Base-by-base conservation (phyloP, 2,113 vertebrate species). In the Loxodonta africana region DNA sequence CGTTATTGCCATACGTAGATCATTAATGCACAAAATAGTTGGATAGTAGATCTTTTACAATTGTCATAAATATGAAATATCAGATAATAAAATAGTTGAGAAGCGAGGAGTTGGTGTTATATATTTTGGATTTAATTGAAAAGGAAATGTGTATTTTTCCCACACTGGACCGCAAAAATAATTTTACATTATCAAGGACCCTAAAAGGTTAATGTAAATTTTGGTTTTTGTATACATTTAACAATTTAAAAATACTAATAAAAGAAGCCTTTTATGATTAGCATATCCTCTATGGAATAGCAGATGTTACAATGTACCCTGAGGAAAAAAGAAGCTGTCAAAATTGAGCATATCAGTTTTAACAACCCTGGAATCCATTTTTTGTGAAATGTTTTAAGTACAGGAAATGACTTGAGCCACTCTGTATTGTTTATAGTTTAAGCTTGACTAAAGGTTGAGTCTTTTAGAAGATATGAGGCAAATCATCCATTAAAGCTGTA, bases 331-430 rank as follows among this genome's bases (percentile, higher is more conserved):
- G 44, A 86, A 73, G 60, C 41, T 96, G 83, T 69, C 93, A 94
- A 63, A 96, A 51, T 95, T 77, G 77, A 96, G 82, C 7, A 91
- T n/a, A 76, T 78, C 92, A 90, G 26, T 95, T 95, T 95, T 83
- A 95, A 94, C 23, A 96, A 76, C 86, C 41, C 85, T 95, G 51
- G 12, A 96, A 95, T 30, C 46, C 71, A 82, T 67, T 96, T 96
- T 85, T 85, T 95, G 91, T 89, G 90, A 97, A 96, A 76, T 93
- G 71, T 92, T 95, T 89, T 78, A 96, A 97, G 76, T 82, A 93
- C 65, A 96, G 86, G 91, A 97, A 96, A 89, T 95, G 28, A 96
- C 81, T 93, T 89, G 63, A 96, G 60, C 41, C 10, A 90, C 30
- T 85, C 81, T 60, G 20, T 14, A n/a, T 30, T 91, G 81, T 84